Base-by-base conservation (phyloP, 2,888 invertebrate genomes). In the Nemoura dubitans region DNA sequence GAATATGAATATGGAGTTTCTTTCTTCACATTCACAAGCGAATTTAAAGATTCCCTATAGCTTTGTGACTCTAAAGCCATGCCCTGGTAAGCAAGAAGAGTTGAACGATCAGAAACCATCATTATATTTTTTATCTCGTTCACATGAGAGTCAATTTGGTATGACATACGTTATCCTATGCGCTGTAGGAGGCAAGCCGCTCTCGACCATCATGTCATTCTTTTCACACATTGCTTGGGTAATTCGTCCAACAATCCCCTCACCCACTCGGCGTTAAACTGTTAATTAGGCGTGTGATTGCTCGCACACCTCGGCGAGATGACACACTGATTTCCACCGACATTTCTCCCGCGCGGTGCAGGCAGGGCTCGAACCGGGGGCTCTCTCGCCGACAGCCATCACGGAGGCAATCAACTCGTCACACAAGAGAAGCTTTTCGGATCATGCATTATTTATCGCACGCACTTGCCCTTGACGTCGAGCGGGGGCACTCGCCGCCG, bases 401-500 rank as follows among this genome's bases (percentile, higher is more conserved):
- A 25, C 78, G 78, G 26, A 7, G 26, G 59, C 21, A 59, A 59
- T 59, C 59, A 59, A 59, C 59, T 59, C 59, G 59, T 59, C 59
- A 59, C 59, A 59, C 6, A 10, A 59, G 59, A 59, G 21, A 14
- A 21, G 59, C 59, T 59, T 59, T 59, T 59, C 59, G 59, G 59
- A 59, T 59, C 59, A 59, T 59, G 59, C 59, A 59, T 59, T 59
- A 59, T 59, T 59, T 59, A 59, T 59, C 59, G 59, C 21, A 59
- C 59, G 59, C 59, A 59, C 59, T 10, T 59, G 16, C 59, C 59
- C 59, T 59, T 59, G 59, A 59, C 59, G 59, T 1, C 2, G n/a
- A n/a, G n/a, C 10, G 16, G 59, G 16, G 59, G 59, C 59, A 36
- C 36, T 36, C 36, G 59, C 2, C 59, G 59, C 1, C 21, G 14